A percentile compares a stretch with the other conserved stretches of the same genome.
phyloP scores from a whole-genome alignment of 1,140 invertebrate genomes.

The Stegodyphus mimosarum region DNA sequence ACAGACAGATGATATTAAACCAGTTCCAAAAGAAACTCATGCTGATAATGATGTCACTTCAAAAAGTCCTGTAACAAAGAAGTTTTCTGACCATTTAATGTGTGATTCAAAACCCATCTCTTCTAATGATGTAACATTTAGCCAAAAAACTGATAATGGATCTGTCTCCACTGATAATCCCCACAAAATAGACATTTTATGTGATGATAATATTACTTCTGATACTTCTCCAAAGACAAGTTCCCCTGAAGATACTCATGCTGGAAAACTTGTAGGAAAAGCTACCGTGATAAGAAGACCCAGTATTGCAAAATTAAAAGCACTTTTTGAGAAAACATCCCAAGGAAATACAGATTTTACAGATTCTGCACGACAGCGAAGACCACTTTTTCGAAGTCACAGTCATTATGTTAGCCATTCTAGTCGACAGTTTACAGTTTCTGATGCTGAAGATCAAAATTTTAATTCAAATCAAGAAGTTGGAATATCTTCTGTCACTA shows the following conservation, averaged over 20 bases:
- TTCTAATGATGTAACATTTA: background rate
- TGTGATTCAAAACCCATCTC: constrained; percentile 8
- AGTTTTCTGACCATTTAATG: constrained; percentile 1
- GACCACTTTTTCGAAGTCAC: constrained; percentile 53
- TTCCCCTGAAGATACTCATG: constrained; percentile 42
- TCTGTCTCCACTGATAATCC: background rate
- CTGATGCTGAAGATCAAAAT: constrained; percentile 26
- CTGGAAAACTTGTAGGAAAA: constrained; percentile 64
- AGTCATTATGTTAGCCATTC: constrained; percentile 55
- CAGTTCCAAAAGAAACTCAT: constrained; percentile 3
- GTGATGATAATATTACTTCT: background rate
- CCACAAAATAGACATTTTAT: background rate
- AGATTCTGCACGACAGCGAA: constrained; percentile 13
- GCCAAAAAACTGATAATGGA: constrained; percentile 13
- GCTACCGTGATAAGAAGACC: constrained; percentile 67
- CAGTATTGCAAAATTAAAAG: constrained; percentile 70
- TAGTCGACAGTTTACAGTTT: constrained; percentile 39
- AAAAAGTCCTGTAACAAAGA: constrained; percentile 23
- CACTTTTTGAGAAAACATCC: constrained; percentile 69
- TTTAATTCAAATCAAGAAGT: background rate
- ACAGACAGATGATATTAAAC: background rate
- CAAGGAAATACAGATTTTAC: constrained; percentile 16
- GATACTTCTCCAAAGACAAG: constrained; percentile 19
- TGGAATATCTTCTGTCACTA: background rate
- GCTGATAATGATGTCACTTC: background rate